Evolutionary conservation across 2,888 invertebrate species (phyloP).

Genomic region (Drosophila anceps): DNA sequence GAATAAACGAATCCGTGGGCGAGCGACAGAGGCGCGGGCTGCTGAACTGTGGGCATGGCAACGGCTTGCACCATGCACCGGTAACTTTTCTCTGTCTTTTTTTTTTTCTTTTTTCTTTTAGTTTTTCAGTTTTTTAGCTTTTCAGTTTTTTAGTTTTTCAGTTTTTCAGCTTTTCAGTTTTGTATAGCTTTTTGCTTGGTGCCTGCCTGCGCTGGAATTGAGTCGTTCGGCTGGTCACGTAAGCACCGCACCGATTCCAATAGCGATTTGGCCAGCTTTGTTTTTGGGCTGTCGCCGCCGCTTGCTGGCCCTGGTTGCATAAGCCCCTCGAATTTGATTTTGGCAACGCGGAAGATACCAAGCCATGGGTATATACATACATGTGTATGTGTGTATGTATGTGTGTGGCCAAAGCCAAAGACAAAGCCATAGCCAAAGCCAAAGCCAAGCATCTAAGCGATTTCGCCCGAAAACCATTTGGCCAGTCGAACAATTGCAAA

Average conservation of each 20-base stretch:
- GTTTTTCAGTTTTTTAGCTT: constrained; percentile 6
- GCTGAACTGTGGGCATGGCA: constrained; percentile 24
- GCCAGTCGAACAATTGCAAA: constrained; percentile 36
- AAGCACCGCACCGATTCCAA: constrained; percentile 69
- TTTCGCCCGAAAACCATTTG: constrained; percentile 46
- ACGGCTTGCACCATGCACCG: constrained; percentile 63
- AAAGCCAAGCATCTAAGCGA: constrained; percentile 50
- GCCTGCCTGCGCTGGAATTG: constrained; percentile 56
- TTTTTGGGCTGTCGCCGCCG: constrained; percentile 26
- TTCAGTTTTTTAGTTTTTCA: too few species aligned
- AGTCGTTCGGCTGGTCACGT: constrained; percentile 71
- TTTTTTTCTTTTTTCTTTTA: not conserved
- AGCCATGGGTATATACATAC: constrained; percentile 23
- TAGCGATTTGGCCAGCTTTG: constrained; percentile 46
- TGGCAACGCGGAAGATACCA: constrained; percentile 70
- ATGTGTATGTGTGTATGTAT: constrained; percentile 14
- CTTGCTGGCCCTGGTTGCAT: constrained; percentile 59
- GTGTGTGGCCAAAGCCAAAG: constrained; percentile 29
- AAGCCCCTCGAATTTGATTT: constrained; percentile 68
- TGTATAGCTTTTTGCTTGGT: constrained; percentile 22
- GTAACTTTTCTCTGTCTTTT: constrained; percentile 38
- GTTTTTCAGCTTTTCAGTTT: constrained; percentile 7
- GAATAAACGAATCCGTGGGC: constrained; percentile 18
- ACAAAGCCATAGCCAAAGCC: too few species aligned
- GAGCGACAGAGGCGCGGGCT: constrained; percentile 3